Base-by-base conservation (phyloP, 2,113 vertebrate species). In the Misgurnus anguillicaudatus region DNA sequence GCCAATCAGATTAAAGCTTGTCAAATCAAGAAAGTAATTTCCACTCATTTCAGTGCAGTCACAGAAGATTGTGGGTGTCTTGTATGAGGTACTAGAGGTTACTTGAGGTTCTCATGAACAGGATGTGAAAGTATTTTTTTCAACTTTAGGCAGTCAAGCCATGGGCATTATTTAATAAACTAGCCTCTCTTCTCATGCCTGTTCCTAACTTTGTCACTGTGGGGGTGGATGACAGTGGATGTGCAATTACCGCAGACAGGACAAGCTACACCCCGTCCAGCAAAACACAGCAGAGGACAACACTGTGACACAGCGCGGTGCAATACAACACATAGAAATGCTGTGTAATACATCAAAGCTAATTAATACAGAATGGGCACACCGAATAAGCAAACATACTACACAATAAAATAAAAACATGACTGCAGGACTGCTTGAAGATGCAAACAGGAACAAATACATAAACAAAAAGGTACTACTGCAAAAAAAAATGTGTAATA, bases 161-260 rank as follows among this genome's bases (percentile, higher is more conserved):
- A 70, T 69, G 71, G 58, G n/a, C 57, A 80, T 76, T 51, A 75
- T 80, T 77, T 83, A 83, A 83, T 83, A 67, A 83, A 71, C 82
- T 61, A 67, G 73, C 73, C 73, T 80, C 58, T 71, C 62, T 73
- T 68, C 78, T 77, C 60, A 65, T 58, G 63, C 67, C 72, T 67
- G 82, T 63, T 83, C 62, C 78, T 31, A 80, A 48, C 68, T 67
- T 41, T 72, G 75, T 71, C 78, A 83, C 74, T 77, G 62, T 83
- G 82, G 78, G 82, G 78, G 82, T 62, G 74, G 82, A 83, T 80
- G 82, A 53, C 78, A 73, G 67, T 77, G 53, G 78, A 83, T 80
- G 73, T 80, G 78, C 77, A 83, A 83, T 83, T 83, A 83, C 67
- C 39, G 78, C 41, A 80, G 73, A 83, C 78, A 76, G 58, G 51